These are phyloP conservation scores for Nephrotoma guestfalica DNA, from an alignment of 2,888 invertebrate species.

Conservation along the genomic window DNA sequence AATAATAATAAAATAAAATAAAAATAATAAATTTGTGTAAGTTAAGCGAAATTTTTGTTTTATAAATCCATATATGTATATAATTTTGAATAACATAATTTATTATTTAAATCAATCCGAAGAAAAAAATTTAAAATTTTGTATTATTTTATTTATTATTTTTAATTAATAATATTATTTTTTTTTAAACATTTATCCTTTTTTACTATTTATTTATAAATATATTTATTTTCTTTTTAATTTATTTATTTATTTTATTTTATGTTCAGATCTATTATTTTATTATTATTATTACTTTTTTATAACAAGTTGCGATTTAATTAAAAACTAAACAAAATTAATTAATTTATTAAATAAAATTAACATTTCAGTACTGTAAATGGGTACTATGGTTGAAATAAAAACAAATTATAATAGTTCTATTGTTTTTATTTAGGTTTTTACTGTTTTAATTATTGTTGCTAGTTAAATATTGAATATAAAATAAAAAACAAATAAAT, in stretches of 20 bases:
- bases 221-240: background rate
- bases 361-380: conserved; percentile 6
- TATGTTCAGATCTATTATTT: background rate
- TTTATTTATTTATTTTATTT: background rate
- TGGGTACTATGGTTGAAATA: conserved; percentile 3
- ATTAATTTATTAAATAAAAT: background rate
- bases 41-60: background rate
- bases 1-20: background rate
- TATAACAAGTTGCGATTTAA: background rate
- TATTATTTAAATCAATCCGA: background rate
- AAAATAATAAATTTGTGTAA: background rate
- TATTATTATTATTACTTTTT: background rate
- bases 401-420: background rate
- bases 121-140: background rate
- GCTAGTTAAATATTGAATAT: background rate
- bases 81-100: background rate
- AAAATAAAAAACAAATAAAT: background rate
- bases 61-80: background rate
- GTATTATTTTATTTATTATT: background rate
- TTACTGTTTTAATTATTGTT: background rate
- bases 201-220: background rate
- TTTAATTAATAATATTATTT: background rate
- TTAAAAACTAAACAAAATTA: background rate
- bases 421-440: background rate
- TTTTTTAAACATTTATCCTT: conserved; percentile 3